phyloP scores from a whole-genome alignment of 2,888 invertebrate genomes.

The Cataglyphis cursor region DNA sequence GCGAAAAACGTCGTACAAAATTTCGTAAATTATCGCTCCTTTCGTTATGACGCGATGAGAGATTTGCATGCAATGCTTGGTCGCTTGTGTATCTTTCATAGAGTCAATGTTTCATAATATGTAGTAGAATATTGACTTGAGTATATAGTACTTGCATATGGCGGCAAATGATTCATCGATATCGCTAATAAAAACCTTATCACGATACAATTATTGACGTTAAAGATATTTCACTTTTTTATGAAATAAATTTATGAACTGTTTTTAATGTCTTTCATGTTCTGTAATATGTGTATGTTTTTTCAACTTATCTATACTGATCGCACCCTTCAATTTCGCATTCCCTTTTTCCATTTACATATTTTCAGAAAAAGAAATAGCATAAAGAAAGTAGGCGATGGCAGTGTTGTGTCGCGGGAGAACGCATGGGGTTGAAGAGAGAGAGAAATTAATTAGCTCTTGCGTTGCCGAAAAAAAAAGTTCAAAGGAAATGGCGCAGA shows the following conservation, averaged over 20 bases:
- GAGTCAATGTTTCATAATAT: background rate
- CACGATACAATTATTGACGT: background rate
- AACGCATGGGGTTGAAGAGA: slow-evolving; percentile 65
- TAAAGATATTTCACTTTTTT: background rate
- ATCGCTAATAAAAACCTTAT: background rate
- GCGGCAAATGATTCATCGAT: background rate
- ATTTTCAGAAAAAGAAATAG: slow-evolving; percentile 71
- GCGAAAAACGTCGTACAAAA: slow-evolving; percentile 44
- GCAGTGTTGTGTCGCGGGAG: slow-evolving; percentile 54
- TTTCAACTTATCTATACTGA: slow-evolving; percentile 27
- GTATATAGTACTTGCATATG: background rate
- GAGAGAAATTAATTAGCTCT: slow-evolving; percentile 82
- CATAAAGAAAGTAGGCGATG: slow-evolving; percentile 56
- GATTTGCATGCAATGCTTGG: slow-evolving; percentile 20
- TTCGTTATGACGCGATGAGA: slow-evolving; percentile 25
- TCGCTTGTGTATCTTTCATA: slow-evolving; percentile 26
- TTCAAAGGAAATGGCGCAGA: slow-evolving; percentile 84
- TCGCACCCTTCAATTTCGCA: slow-evolving; percentile 37
- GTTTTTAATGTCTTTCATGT: background rate
- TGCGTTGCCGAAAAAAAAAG: slow-evolving; percentile 80
- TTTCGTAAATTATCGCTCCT: slow-evolving; percentile 13
- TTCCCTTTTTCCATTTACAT: slow-evolving; percentile 41
- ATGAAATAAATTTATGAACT: background rate
- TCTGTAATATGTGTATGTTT: background rate
- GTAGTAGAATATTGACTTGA: background rate